These are phyloP conservation scores for Castor canadensis DNA, from an alignment of 2,113 vertebrate genomes.

Conservation along the genomic window DNA sequence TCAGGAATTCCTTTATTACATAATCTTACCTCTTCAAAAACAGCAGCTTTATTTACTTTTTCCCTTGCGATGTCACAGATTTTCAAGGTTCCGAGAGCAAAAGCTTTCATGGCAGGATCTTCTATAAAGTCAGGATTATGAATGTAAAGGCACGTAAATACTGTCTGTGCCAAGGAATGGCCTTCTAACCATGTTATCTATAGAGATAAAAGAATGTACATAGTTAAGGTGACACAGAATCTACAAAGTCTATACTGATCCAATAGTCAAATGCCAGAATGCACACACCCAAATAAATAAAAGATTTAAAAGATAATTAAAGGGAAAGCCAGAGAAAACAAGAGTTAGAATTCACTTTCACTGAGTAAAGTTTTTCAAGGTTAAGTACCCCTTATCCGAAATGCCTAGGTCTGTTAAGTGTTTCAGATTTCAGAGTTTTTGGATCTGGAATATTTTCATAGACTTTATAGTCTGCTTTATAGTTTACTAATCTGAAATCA, in stretches of 20 bases:
- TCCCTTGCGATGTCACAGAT: slow-evolving; percentile 98
- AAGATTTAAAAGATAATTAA: slow-evolving; percentile 44
- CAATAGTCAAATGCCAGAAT: background rate
- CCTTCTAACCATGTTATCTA: slow-evolving; percentile 99
- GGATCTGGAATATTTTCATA: background rate
- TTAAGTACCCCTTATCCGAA: background rate
- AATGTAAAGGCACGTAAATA: slow-evolving; percentile 99
- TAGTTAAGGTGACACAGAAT: slow-evolving; percentile 6
- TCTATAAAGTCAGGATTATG: slow-evolving; percentile 98
- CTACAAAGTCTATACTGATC: slow-evolving; percentile 20
- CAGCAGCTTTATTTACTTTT: slow-evolving; percentile 99
- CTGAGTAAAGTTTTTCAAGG: background rate
- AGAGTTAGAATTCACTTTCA: slow-evolving; percentile 35
- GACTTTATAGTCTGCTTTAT: background rate
- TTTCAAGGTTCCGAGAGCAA: slow-evolving; percentile 97
- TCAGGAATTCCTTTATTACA: slow-evolving; percentile 1
- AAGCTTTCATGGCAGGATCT: slow-evolving; percentile 97
- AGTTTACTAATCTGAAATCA: background rate
- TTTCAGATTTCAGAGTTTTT: background rate
- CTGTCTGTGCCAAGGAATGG: slow-evolving; percentile 98
- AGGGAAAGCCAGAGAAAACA: background rate
- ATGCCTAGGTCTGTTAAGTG: background rate
- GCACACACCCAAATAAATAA: background rate
- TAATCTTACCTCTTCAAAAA: slow-evolving; percentile 96
- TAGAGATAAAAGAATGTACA: slow-evolving; percentile 50